A percentile compares a stretch with the other conserved stretches of the same genome.
Conservation (phyloP, 2,888 invertebrate species). For the Aspidiotus rigidus region DNA sequence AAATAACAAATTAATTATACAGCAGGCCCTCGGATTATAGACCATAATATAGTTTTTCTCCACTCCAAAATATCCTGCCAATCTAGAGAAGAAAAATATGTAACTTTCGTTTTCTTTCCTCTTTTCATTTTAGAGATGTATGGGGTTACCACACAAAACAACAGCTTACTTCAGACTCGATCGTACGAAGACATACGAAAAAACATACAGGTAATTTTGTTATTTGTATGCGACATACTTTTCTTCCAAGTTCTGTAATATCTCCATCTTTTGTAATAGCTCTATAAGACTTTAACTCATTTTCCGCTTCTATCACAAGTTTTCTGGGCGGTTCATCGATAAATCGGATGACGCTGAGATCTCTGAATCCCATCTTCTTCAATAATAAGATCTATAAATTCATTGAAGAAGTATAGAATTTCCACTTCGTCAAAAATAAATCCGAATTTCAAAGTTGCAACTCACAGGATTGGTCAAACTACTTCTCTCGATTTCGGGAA, state of each 20-base stretch:
- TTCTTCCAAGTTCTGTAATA: conserved; percentile 20
- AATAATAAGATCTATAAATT: conserved; percentile 15
- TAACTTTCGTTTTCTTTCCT: no score
- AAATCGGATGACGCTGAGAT: conserved; percentile 13
- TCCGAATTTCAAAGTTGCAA: not conserved
- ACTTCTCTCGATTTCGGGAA: conserved; percentile 17
- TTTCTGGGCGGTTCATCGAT: conserved; percentile 22
- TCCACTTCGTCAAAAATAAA: not conserved
- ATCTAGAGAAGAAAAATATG: no score
- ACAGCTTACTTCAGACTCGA: no score
- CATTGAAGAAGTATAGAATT: not conserved
- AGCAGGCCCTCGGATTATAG: no score
- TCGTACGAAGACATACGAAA: no score
- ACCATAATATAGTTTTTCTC: no score
- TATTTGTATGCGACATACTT: not conserved
- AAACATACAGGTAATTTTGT: no score
- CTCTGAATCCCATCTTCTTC: conserved; percentile 24
- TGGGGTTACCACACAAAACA: no score
- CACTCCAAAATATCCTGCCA: no score
- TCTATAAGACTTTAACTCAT: conserved; percentile 5
- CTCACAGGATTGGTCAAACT: conserved; percentile 25
- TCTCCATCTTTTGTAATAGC: conserved; percentile 2
- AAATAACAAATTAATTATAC: no score
- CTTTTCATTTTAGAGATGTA: no score
- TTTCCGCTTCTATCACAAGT: conserved; percentile 1